A percentile compares a stretch with the other conserved stretches of the same genome.
Conservation (phyloP, 1,140 invertebrate species). For the Popillia japonica region DNA sequence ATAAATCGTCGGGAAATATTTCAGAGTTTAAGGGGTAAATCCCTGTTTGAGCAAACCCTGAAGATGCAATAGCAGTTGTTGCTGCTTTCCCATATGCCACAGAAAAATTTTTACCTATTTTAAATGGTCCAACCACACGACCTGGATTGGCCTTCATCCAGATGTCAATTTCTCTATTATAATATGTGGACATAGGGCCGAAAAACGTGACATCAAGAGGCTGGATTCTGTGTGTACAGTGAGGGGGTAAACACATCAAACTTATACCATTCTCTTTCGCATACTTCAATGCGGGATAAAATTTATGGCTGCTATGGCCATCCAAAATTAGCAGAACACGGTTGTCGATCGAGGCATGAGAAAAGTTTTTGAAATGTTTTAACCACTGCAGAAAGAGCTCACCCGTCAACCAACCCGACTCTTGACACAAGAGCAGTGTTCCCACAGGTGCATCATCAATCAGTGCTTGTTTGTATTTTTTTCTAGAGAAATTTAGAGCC, state of each 20-base stretch:
- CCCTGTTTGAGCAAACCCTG: neutral
- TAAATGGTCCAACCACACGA: neutral
- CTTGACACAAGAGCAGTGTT: constrained; percentile 1
- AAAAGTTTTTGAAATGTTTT: neutral
- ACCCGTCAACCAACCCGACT: neutral
- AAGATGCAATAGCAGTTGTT: neutral
- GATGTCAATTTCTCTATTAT: constrained; percentile 36
- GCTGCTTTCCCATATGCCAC: neutral
- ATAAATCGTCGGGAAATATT: neutral
- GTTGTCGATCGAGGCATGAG: constrained; percentile 30
- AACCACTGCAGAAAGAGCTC: neutral
- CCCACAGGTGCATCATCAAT: neutral
- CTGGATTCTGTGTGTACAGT: constrained; percentile 49
- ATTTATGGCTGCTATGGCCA: constrained; percentile 44
- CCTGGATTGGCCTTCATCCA: constrained; percentile 50
- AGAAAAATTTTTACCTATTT: neutral
- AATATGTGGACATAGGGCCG: too few relatives aligned
- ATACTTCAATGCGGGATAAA: constrained; percentile 36
- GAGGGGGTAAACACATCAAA: constrained; percentile 44
- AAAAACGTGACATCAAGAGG: constrained; percentile 57
- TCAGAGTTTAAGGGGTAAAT: neutral
- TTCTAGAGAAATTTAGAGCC: neutral
- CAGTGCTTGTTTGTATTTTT: neutral
- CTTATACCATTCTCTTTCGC: constrained; percentile 43
- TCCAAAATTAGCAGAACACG: constrained; percentile 43